phyloP scores from a whole-genome alignment of 2,797 vertebrate genomes.

The Epinephelus coioides region DNA sequence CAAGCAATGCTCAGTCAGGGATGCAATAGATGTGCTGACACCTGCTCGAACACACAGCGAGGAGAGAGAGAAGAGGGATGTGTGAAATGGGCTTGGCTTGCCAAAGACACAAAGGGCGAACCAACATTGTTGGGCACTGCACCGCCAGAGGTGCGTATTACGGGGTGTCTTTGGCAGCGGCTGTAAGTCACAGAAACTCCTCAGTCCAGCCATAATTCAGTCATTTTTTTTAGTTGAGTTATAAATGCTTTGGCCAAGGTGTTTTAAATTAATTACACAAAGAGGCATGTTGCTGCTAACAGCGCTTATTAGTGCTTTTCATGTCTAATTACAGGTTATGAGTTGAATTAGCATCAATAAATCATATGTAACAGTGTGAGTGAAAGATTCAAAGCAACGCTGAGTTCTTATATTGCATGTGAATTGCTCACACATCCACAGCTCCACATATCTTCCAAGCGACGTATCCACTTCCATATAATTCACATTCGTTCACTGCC shows the following conservation, averaged over 20 bases:
- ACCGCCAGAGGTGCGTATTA: constrained; percentile 66
- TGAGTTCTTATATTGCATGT: constrained; percentile 9
- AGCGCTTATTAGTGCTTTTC: constrained; percentile 47
- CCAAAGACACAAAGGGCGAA: constrained; percentile 73
- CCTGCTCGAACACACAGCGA: constrained; percentile 59
- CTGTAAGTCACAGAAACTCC: constrained; percentile 37
- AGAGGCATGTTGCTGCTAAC: constrained; percentile 42
- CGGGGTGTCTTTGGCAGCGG: constrained; percentile 48
- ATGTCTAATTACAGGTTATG: constrained; percentile 57
- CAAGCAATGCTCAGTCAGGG: constrained; percentile 68
- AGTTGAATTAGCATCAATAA: constrained; percentile 45
- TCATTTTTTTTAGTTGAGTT: constrained; percentile 32
- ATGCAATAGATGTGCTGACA: constrained; percentile 74
- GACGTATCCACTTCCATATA: constrained; percentile 37
- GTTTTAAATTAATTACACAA: constrained; percentile 60
- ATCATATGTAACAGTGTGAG: constrained; percentile 29
- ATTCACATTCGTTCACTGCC: constrained; percentile 17
- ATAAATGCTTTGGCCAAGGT: constrained; percentile 43
- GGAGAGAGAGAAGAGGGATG: constrained; percentile 29
- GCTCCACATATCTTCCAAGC: constrained; percentile 35
- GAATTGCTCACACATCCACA: constrained; percentile 30
- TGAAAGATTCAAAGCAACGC: constrained; percentile 11
- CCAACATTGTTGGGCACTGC: constrained; percentile 55
- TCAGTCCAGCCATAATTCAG: constrained; percentile 29
- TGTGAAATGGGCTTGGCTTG: constrained; percentile 60